Conservation (phyloP, 2,113 vertebrate species). For the Stigmatopora argus region DNA sequence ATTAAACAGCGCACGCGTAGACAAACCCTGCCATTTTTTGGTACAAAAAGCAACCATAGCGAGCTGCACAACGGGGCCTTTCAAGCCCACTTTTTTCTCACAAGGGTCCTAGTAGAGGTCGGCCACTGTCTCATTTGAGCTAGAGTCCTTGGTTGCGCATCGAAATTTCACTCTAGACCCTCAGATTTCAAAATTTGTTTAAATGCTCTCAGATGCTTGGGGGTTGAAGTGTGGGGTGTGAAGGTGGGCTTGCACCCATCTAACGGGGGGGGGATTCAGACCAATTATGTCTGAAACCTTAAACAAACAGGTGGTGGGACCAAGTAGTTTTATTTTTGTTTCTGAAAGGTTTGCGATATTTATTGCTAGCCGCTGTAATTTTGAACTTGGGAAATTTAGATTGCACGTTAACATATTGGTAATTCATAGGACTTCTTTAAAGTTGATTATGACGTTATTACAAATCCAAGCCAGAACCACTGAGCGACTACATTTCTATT, state of each 20-base stretch:
- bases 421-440: too few species aligned
- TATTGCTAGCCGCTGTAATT: too few species aligned
- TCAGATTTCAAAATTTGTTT: slow-evolving; percentile 33
- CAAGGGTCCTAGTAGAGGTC: slow-evolving; percentile 17
- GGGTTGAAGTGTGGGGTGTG: slow-evolving; percentile 25
- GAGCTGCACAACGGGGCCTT: slow-evolving; percentile 6
- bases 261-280: neutral
- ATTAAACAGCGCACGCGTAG: slow-evolving; percentile 26
- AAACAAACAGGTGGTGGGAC: neutral
- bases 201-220: slow-evolving; percentile 57
- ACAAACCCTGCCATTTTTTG: slow-evolving; percentile 46
- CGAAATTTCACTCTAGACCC: slow-evolving; percentile 39
- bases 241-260: slow-evolving; percentile 10
- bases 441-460: too few species aligned
- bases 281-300: neutral
- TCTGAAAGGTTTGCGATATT: too few species aligned
- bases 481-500: too few species aligned
- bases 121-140: too few species aligned
- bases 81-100: slow-evolving; percentile 30
- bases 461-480: too few species aligned
- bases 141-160: slow-evolving; percentile 49
- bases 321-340: too few species aligned
- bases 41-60: slow-evolving; percentile 33
- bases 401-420: too few species aligned
- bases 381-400: too few species aligned